Base-by-base conservation (phyloP, 2,797 vertebrate species). In the Neomorphus geoffroyi region DNA sequence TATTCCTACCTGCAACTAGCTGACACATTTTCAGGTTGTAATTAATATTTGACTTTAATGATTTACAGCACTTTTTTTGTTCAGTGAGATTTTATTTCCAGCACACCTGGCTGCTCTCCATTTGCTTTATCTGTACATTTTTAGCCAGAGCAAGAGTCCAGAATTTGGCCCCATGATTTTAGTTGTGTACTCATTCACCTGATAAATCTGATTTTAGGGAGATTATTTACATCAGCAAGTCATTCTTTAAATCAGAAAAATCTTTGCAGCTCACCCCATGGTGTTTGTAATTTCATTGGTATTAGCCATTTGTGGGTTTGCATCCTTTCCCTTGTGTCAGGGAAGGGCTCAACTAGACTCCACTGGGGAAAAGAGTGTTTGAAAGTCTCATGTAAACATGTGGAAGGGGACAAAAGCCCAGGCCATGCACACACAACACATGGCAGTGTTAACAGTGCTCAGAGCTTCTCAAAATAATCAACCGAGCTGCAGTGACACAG, bases 401-500 rank as follows among this genome's bases (percentile, higher is more conserved):
- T 81, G 74, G 32, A 93, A 67, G 28, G 69, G 71, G 62, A 75
- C 86, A 66, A 91, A 87, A 95, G 71, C 73, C 64, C 0, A 0
- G 66, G 80, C 81, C 70, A 41, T 0, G 83, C 81, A 91, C 0
- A 2, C 65, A 78, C 48, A 78, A 67, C 87, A 92, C 91, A 93
- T 90, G 86, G 71, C 92, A 94, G 61, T 9, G 8, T 53, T 94
- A 92, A 64, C 85, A n/a, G 50, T 26, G 62, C 78, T 91, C 92
- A 75, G 70, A 92, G 93, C 92, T 94, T 91, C 88, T 95, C 64
- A 93, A 95, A 95, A 84, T 82, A 82, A 96, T 95, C 86, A 90
- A 81, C 75, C 3, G 48, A 94, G 92, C 62, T 46, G 75, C 83
- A 91, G 89, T 88, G 95, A 95, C 94, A 96, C 78, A 92, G 89